Percentiles rank a stretch among this genome's conserved stretches.
Conservation (phyloP, 1,140 invertebrate genomes). For the Megathymus violae region DNA sequence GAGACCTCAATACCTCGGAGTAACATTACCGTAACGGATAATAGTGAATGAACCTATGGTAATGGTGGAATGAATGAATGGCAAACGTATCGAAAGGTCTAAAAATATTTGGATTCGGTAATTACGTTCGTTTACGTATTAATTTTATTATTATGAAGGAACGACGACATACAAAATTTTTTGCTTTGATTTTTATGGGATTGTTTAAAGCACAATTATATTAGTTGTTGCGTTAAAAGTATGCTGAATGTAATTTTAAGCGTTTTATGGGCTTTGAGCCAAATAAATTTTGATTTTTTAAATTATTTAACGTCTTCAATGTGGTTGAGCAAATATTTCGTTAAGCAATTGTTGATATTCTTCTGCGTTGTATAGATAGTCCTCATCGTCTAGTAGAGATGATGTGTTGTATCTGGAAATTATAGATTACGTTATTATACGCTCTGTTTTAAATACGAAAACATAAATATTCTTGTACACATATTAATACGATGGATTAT, state of each 20-base stretch:
- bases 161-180: no score
- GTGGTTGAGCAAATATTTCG: constrained; percentile 80
- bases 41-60: background rate
- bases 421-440: constrained; percentile 7
- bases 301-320: constrained; percentile 62
- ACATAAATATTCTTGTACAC: no score
- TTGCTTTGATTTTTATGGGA: no score
- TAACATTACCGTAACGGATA: background rate
- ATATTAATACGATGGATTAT: no score
- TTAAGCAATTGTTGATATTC: constrained; percentile 78
- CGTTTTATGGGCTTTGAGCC: background rate
- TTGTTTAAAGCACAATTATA: no score
- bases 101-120: no score
- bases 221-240: background rate
- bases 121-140: no score
- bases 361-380: constrained; percentile 70
- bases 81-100: no score
- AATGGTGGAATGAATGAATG: background rate
- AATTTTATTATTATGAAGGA: no score
- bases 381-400: constrained; percentile 59
- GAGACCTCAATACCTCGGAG: background rate
- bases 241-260: background rate
- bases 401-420: constrained; percentile 68
- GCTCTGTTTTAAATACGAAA: background rate
- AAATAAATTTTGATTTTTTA: background rate